phyloP scores from a whole-genome alignment of 2,113 vertebrate species.

The Aspidoscelis tigris region DNA sequence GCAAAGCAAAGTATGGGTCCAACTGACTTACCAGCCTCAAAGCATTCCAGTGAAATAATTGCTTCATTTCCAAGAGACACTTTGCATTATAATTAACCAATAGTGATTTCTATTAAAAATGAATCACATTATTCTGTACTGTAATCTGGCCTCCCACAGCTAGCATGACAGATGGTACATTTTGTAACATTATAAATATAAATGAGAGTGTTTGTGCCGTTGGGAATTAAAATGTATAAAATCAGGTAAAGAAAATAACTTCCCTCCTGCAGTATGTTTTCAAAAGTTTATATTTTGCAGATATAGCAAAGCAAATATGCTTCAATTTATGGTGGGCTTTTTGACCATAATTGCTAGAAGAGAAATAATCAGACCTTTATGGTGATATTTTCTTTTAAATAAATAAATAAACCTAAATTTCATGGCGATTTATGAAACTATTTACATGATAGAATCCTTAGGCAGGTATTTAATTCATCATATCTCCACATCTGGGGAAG shows the following conservation, averaged over 20 bases:
- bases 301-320: conserved; percentile 10
- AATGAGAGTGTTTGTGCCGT: conserved; percentile 64
- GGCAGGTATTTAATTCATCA: no score
- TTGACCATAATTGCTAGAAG: conserved; percentile 39
- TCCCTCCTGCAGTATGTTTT: conserved; percentile 56
- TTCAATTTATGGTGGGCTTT: conserved; percentile 12
- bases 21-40: conserved; percentile 11
- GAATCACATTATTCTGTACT: conserved; percentile 51
- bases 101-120: conserved; percentile 65
- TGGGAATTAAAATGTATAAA: conserved; percentile 65
- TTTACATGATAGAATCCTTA: not conserved
- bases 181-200: conserved; percentile 73
- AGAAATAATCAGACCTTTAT: conserved; percentile 30
- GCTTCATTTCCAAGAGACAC: conserved; percentile 56
- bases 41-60: conserved; percentile 57
- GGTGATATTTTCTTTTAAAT: not conserved
- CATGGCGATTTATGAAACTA: not conserved
- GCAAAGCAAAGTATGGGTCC: conserved; percentile 7
- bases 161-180: conserved; percentile 65
- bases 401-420: not conserved
- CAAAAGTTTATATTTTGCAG: conserved; percentile 43
- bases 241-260: conserved; percentile 56
- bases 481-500: no score
- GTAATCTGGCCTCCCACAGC: conserved; percentile 57
- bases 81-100: conserved; percentile 63